A percentile compares a stretch with the other conserved stretches of the same genome.
phyloP scores from a whole-genome alignment of 2,888 invertebrate genomes.

The Salticus scenicus region DNA sequence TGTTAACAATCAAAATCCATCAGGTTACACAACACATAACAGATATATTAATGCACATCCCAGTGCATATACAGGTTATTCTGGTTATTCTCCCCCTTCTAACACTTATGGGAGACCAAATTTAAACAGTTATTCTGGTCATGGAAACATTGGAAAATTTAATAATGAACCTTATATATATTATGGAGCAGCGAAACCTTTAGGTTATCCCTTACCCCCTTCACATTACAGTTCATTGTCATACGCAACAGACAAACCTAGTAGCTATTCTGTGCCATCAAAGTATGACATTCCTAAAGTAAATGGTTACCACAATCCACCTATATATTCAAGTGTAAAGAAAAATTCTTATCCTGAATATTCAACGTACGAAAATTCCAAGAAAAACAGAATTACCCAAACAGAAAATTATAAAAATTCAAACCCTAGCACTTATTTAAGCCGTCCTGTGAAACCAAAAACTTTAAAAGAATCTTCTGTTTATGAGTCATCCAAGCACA shows the following conservation, averaged over 20 bases:
- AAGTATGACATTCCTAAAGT: not conserved
- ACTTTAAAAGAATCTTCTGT: not conserved
- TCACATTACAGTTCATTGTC: not conserved
- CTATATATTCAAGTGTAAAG: not conserved
- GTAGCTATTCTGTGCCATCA: not conserved
- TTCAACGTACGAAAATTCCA: too few relatives aligned
- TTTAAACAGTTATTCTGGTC: not conserved
- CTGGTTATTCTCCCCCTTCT: not conserved
- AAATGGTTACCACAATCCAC: too few relatives aligned
- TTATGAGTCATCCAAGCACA: not conserved
- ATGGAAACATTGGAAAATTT: not conserved
- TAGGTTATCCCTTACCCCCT: not conserved
- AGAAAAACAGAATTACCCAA: too few relatives aligned
- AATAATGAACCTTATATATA: not conserved
- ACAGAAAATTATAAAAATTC: too few relatives aligned
- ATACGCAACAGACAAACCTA: not conserved
- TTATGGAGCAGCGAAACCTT: not conserved
- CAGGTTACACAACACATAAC: too few relatives aligned
- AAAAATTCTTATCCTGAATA: not conserved
- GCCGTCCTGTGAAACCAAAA: not conserved
- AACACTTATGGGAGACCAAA: not conserved
- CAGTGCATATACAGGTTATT: not conserved
- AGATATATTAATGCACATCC: too few relatives aligned
- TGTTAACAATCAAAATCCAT: too few relatives aligned
- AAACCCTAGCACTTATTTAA: not conserved